phyloP scores from a whole-genome alignment of 2,797 vertebrate genomes.

The Squalus acanthias region DNA sequence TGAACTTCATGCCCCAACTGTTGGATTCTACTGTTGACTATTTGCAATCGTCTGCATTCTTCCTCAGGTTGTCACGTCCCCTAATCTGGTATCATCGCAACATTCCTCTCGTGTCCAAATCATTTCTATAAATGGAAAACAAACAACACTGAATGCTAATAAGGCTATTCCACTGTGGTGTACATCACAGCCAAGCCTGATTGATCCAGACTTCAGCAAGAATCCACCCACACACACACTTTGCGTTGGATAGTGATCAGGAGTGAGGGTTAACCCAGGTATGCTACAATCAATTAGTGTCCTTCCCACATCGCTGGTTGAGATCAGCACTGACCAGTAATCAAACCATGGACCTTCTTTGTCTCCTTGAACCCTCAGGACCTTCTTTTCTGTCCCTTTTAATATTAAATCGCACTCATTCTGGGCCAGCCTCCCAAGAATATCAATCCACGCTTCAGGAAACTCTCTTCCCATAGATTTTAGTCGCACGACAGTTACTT shows the following conservation, averaged over 20 bases:
- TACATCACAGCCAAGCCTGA: not conserved
- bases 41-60: not conserved
- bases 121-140: not conserved
- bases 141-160: not conserved
- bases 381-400: not conserved
- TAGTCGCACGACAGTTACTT: not conserved
- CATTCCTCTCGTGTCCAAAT: not conserved
- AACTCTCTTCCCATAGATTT: not conserved
- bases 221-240: not conserved
- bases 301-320: not conserved
- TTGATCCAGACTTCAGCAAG: not conserved
- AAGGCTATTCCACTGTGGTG: not conserved
- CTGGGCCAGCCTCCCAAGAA: not conserved
- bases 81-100: not conserved
- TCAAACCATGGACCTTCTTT: not conserved
- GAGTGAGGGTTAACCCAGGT: not conserved
- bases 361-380: not conserved
- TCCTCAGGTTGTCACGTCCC: not conserved
- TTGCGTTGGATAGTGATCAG: not conserved
- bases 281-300: not conserved
- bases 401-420: not conserved
- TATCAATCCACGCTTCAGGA: not conserved
- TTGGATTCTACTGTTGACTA: too few species aligned
- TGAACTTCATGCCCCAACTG: too few species aligned
- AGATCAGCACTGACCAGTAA: not conserved